Evolutionary conservation across 2,113 vertebrate species (phyloP).

Genomic region (Diphyllodes magnificus): DNA sequence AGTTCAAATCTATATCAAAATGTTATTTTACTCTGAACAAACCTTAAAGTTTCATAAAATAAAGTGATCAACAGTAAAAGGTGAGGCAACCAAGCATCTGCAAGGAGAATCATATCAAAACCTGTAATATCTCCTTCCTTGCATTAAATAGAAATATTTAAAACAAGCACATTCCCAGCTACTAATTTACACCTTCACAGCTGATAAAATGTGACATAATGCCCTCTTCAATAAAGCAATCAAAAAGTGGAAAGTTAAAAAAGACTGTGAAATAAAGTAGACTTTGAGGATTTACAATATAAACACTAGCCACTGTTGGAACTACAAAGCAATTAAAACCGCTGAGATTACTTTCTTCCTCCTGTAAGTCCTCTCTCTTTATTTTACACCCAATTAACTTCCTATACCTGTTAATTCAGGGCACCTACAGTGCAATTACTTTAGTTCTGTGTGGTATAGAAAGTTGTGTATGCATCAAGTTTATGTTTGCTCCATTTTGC

Average conservation of each 20-base stretch:
- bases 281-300: background rate
- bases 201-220: background rate
- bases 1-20: background rate
- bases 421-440: background rate
- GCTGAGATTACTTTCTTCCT: background rate
- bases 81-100: background rate
- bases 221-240: background rate
- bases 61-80: background rate
- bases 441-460: background rate
- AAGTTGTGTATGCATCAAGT: background rate
- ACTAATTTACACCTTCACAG: background rate
- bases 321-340: background rate
- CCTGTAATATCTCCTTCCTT: background rate
- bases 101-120: background rate
- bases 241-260: background rate
- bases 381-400: background rate
- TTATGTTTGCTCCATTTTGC: rapidly evolving
- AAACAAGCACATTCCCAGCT: background rate
- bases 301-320: background rate
- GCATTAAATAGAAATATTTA: background rate
- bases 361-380: background rate
- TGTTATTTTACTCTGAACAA: background rate
- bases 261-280: background rate
- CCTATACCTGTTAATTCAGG: background rate
- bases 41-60: background rate